Conservation (phyloP, 2,797 vertebrate species). For the Poeciliopsis gracilis region DNA sequence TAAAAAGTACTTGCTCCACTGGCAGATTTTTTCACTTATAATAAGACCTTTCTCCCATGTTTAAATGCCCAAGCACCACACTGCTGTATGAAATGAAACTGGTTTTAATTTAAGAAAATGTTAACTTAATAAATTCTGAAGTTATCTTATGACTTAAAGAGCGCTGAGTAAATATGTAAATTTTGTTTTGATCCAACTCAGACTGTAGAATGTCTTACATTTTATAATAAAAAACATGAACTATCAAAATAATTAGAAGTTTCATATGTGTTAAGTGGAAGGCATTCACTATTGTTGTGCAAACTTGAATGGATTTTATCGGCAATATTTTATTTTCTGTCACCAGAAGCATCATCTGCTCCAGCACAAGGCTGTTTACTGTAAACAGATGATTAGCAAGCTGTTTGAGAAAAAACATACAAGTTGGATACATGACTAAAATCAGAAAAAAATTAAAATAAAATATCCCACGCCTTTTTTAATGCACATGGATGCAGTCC, state of each 20-base stretch:
- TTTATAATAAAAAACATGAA: background rate
- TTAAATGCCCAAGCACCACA: no score
- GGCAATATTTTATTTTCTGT: constrained; percentile 16
- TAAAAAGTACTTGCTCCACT: no score
- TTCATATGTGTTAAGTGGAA: background rate
- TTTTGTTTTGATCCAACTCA: background rate
- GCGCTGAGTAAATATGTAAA: background rate
- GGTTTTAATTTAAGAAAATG: no score
- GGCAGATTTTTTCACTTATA: no score
- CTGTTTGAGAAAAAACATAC: constrained; percentile 1
- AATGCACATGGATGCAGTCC: background rate
- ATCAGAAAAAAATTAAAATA: background rate
- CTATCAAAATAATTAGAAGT: background rate
- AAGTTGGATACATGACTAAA: constrained; percentile 3
- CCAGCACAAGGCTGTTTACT: constrained; percentile 1
- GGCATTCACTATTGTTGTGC: background rate
- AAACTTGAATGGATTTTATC: constrained; percentile 1
- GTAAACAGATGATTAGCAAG: constrained; percentile 25
- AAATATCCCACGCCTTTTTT: background rate
- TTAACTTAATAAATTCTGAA: background rate
- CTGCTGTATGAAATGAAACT: background rate
- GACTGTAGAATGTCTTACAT: background rate
- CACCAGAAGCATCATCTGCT: constrained; percentile 9
- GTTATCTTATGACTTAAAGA: background rate
- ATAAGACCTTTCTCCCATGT: no score